Evolutionary conservation across 1,140 invertebrate genomes (phyloP).

Genomic region (Ooceraea biroi): DNA sequence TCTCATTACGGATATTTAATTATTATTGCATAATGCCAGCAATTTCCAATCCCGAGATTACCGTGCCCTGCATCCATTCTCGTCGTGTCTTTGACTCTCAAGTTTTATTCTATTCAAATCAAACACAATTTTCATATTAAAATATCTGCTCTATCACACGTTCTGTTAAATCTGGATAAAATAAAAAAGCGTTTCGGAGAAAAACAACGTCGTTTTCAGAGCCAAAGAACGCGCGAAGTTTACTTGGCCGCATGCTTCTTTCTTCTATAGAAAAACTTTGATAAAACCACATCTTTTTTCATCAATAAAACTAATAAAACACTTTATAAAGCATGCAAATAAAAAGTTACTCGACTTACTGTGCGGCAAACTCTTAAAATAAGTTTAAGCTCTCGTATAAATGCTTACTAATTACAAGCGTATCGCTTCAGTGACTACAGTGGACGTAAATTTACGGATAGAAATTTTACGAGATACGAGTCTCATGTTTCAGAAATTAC

Average conservation of each 20-base stretch:
- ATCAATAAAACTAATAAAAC: constrained; percentile 67
- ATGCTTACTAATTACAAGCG: constrained; percentile 75
- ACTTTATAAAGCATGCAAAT: constrained; percentile 72
- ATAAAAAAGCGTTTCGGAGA: constrained; percentile 25
- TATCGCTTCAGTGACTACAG: constrained; percentile 43
- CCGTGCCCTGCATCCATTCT: constrained; percentile 20
- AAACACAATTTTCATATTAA: neutral
- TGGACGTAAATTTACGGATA: constrained; percentile 20
- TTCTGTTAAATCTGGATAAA: neutral
- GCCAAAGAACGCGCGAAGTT: constrained; percentile 42
- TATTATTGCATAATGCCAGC: constrained; percentile 2
- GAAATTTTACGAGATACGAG: neutral
- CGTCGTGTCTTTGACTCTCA: constrained; percentile 25
- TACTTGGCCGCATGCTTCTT: constrained; percentile 65
- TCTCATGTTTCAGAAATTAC: neutral
- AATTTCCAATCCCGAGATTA: constrained; percentile 30
- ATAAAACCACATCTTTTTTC: constrained; percentile 56
- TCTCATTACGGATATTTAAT: neutral
- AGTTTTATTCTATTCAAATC: neutral
- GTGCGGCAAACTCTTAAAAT: constrained; percentile 71
- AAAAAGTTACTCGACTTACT: constrained; percentile 65
- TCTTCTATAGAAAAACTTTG: constrained; percentile 63
- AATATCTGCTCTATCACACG: neutral
- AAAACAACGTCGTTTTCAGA: constrained; percentile 27
- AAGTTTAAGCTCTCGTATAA: constrained; percentile 74